Conservation (phyloP, 2,113 vertebrate species). For the Gallinago undulata region DNA sequence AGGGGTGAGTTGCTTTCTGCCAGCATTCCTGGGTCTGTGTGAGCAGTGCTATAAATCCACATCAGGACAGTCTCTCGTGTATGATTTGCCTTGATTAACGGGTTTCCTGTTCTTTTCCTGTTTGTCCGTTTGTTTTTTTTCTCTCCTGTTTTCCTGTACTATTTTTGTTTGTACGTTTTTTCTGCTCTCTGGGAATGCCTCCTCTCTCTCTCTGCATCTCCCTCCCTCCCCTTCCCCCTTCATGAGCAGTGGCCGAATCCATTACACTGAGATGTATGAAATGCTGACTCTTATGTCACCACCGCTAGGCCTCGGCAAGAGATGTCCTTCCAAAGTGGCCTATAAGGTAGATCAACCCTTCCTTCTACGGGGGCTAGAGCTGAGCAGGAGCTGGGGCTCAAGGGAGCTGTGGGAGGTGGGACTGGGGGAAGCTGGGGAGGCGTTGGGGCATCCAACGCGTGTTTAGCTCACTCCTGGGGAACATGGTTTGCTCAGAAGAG, state of each 20-base stretch:
- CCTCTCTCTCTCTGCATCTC: slow-evolving; percentile 75
- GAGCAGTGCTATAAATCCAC: slow-evolving; percentile 79
- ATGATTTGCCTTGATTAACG: slow-evolving; percentile 83
- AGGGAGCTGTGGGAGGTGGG: slow-evolving; percentile 32
- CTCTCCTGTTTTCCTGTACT: slow-evolving; percentile 74
- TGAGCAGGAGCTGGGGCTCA: slow-evolving; percentile 44
- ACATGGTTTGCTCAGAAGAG: not conserved
- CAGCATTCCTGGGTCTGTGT: slow-evolving; percentile 77
- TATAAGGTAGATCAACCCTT: slow-evolving; percentile 95
- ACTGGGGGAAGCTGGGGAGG: slow-evolving; percentile 1
- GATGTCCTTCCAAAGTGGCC: slow-evolving; percentile 99
- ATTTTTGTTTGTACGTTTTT: slow-evolving; percentile 68
- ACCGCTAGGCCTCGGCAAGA: slow-evolving; percentile 99
- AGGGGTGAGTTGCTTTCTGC: slow-evolving; percentile 29
- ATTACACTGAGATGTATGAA: slow-evolving; percentile 99
- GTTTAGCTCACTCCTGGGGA: not conserved
- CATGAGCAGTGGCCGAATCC: slow-evolving; percentile 97
- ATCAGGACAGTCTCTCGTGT: slow-evolving; percentile 73
- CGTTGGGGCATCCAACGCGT: not conserved
- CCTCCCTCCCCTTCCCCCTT: slow-evolving; percentile 69
- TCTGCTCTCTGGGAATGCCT: slow-evolving; percentile 81
- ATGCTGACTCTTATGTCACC: slow-evolving; percentile 99
- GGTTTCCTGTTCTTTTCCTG: slow-evolving; percentile 84
- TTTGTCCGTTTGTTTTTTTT: slow-evolving; percentile 80
- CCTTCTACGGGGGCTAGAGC: slow-evolving; percentile 72